A percentile compares a stretch with the other conserved stretches of the same genome.
These are phyloP conservation scores for Episyrphus balteatus DNA, from an alignment of 1,140 invertebrate genomes.

Conservation along the genomic window DNA sequence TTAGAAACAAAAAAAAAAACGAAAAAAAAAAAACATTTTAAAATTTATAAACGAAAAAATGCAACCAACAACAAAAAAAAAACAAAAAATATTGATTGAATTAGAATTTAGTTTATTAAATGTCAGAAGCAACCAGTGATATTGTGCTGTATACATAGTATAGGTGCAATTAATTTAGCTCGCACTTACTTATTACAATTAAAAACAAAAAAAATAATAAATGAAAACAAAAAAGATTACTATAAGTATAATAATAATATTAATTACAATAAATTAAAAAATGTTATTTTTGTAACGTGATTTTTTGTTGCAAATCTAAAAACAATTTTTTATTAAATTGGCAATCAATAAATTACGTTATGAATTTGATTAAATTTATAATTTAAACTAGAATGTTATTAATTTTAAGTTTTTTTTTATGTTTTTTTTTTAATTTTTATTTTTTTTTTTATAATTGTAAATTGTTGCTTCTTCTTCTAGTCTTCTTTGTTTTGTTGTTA, in stretches of 20 bases:
- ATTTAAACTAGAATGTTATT: conserved; percentile 8
- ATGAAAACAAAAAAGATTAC: not conserved
- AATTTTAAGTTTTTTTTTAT: not conserved
- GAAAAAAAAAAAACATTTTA: conserved; percentile 7
- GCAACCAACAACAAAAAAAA: too few relatives aligned
- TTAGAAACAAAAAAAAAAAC: conserved; percentile 7
- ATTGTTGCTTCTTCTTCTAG: conserved; percentile 36
- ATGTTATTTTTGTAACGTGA: conserved; percentile 25
- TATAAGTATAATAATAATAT: not conserved
- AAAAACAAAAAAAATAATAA: conserved; percentile 6
- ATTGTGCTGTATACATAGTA: conserved; percentile 39
- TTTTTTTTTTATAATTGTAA: conserved; percentile 30
- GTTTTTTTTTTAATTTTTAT: not conserved
- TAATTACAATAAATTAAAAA: not conserved
- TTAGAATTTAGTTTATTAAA: not conserved
- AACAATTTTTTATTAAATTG: conserved; percentile 8
- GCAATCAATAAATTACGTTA: conserved; percentile 28
- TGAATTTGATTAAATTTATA: conserved; percentile 19
- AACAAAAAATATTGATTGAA: not conserved
- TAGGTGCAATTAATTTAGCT: conserved; percentile 38
- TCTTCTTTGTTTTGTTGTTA: conserved; percentile 34
- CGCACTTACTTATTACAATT: conserved; percentile 27
- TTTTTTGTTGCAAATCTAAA: conserved; percentile 19
- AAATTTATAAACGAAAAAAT: not conserved
- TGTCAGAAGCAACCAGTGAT: conserved; percentile 36